phyloP scores from a whole-genome alignment of 2,888 invertebrate species.

The Noctua janthina region DNA sequence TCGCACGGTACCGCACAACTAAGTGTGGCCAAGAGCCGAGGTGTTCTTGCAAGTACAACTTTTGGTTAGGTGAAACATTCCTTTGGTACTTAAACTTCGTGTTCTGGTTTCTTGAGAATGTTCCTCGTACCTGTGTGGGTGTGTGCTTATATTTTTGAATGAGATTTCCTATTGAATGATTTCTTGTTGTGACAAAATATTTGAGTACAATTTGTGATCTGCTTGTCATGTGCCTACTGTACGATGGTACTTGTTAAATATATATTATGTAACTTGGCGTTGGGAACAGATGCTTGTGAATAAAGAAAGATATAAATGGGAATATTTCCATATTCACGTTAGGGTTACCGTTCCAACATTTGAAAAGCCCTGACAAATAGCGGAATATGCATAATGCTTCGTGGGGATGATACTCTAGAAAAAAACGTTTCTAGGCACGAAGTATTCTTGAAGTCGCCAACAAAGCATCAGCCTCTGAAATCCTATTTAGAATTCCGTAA shows the following conservation, averaged over 20 bases:
- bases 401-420: neutral
- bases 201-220: neutral
- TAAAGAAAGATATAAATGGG: neutral
- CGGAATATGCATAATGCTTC: neutral
- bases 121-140: neutral
- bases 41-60: slow-evolving; percentile 22
- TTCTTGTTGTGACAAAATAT: neutral
- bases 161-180: neutral
- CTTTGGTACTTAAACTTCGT: slow-evolving; percentile 9
- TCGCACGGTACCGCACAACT: slow-evolving; percentile 3
- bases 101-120: slow-evolving; percentile 21
- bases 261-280: neutral
- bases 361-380: neutral
- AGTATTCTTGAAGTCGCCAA: neutral
- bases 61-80: slow-evolving; percentile 26
- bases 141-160: neutral
- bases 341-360: neutral
- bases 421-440: neutral
- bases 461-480: neutral
- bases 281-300: neutral
- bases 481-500: slow-evolving; percentile 15
- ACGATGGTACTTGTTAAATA: neutral
- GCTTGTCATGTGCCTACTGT: neutral
- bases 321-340: slow-evolving; percentile 1
- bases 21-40: slow-evolving; percentile 23